A percentile compares a stretch with the other conserved stretches of the same genome.
phyloP scores from a whole-genome alignment of 2,888 invertebrate genomes.

The Onthophagus sagittarius region DNA sequence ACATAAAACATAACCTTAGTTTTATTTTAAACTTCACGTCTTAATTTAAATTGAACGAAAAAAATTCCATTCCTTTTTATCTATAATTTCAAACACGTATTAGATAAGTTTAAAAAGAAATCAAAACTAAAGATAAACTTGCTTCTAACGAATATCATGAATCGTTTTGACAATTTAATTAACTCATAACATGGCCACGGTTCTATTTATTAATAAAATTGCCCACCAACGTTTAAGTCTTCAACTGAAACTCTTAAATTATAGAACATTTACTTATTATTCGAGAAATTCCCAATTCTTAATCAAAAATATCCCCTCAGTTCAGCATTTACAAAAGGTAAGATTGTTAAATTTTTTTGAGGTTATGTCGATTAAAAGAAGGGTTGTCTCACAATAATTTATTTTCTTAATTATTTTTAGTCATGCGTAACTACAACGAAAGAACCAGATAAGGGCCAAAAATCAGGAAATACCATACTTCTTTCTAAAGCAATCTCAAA shows the following conservation, averaged over 20 bases:
- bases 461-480: constrained; percentile 14
- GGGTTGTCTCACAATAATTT: neutral
- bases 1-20: neutral
- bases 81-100: neutral
- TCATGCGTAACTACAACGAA: constrained; percentile 24
- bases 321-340: constrained; percentile 27
- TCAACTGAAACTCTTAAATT: constrained; percentile 19
- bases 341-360: constrained; percentile 21
- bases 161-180: constrained; percentile 4
- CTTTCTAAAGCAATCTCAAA: constrained; percentile 34
- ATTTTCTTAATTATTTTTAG: constrained; percentile 18
- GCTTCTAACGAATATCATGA: neutral
- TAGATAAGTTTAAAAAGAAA: neutral
- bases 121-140: neutral
- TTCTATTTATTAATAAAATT: constrained; percentile 24
- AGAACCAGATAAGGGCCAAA: constrained; percentile 16
- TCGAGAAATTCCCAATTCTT: constrained; percentile 19
- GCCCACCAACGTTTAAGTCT: constrained; percentile 18
- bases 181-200: constrained; percentile 24
- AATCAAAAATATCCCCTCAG: constrained; percentile 19
- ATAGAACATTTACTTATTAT: constrained; percentile 18
- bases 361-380: constrained; percentile 20
- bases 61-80: neutral
- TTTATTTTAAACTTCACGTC: neutral
- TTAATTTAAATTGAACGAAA: neutral